Conservation (phyloP, 2,113 vertebrate genomes). For the Heterocephalus glaber region DNA sequence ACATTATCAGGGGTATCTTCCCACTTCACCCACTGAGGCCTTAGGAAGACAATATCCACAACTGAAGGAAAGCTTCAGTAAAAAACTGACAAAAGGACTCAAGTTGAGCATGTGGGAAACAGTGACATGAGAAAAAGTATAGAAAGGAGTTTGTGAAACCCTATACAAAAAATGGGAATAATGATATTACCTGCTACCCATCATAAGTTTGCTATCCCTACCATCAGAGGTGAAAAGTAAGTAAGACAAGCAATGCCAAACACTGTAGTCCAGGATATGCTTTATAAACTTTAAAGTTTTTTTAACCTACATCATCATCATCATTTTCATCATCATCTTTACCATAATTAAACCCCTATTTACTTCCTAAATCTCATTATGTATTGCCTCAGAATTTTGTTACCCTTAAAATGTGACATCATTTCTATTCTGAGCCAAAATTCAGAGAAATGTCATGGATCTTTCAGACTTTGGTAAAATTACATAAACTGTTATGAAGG, state of each 20-base stretch:
- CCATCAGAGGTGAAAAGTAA: not conserved
- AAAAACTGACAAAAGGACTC: not conserved
- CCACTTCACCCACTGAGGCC: not conserved
- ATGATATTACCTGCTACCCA: not conserved
- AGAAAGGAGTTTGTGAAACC: not conserved
- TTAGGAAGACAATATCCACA: not conserved
- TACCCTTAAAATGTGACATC: not conserved
- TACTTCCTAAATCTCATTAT: not conserved
- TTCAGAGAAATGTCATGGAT: not conserved
- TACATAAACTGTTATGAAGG: not conserved
- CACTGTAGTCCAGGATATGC: not conserved
- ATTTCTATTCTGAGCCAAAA: not conserved
- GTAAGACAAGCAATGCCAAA: not conserved
- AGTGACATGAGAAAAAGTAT: not conserved
- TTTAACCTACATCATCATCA: not conserved
- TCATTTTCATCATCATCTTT: not conserved
- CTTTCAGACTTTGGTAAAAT: not conserved
- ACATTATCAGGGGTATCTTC: not conserved
- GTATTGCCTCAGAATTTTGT: not conserved
- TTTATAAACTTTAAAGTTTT: not conserved
- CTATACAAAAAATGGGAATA: not conserved
- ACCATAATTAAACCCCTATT: not conserved
- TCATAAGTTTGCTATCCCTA: not conserved
- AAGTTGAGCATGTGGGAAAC: not conserved
- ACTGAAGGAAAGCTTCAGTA: not conserved